Evolutionary conservation across 2,888 invertebrate genomes (phyloP), one percentile per base, ranked within the genome.

Genomic region (Caenorhabditis sp.): DNA sequence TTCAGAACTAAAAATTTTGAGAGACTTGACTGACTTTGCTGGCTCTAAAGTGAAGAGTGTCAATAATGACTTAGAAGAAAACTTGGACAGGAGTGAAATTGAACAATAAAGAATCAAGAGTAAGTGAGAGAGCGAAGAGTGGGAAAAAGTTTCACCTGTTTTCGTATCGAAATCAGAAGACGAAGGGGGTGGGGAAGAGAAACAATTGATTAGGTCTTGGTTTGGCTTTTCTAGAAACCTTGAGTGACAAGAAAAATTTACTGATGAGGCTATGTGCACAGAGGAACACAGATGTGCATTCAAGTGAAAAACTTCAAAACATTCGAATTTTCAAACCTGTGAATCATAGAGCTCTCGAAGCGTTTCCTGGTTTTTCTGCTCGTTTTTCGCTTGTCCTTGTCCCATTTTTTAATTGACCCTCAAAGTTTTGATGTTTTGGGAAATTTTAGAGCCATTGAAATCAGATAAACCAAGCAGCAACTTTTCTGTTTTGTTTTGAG

Each of bases 341-440:
- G 66, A n/a, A 63, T 84, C 80, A 19, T 80, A 77, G 22, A 84
- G 63, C 35, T 69, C 77, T 19, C 41, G 54, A 28, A 83, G 47
- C 2, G 41, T 59, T 10, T 77, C 68, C 14, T 66, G 68, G 41
- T 76, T 54, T 61, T 54, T 24, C 14, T 54, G 56, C 28, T 70
- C 70, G 2, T 7, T 24, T 68, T 77, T 82, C 54, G 56, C 56
- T 7, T 59, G 70, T 31, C 16, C 28, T 79, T 85, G 83, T 10
- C 85, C 83, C 85, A 84, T 80, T 66, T n/a, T 74, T 70, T n/a
- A 22, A 0, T 22, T 64, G 26, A 51, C 38, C 51, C 3, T n/a
- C 3, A 12, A 19, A 28, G 22, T 10, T 10, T 38, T 38, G 16
- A 8, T n/a, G 35, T 35, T n/a, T 47, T 16, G 2, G 26, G 19